Conservation (phyloP, 1,140 invertebrate genomes). For the Aphis gossypii region DNA sequence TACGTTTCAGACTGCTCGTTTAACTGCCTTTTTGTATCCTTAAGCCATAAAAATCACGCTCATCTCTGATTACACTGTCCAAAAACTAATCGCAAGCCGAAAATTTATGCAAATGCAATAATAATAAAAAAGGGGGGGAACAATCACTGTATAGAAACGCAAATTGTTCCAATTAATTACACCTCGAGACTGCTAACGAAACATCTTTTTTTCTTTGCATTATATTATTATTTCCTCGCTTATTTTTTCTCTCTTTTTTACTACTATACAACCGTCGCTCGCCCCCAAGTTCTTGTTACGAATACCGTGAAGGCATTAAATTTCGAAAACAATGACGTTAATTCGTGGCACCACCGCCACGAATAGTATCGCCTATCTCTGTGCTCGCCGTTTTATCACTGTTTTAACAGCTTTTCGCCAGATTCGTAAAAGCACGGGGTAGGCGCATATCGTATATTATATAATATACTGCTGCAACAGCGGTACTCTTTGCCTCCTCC, state of each 20-base stretch:
- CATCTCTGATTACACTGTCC: slow-evolving; percentile 41
- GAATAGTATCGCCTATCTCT: slow-evolving; percentile 28
- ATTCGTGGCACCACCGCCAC: not conserved
- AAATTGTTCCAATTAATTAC: slow-evolving; percentile 57
- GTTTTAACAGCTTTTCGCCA: slow-evolving; percentile 54
- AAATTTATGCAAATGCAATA: slow-evolving; percentile 56
- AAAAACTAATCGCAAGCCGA: slow-evolving; percentile 6
- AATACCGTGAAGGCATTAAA: slow-evolving; percentile 42
- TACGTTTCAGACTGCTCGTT: not conserved
- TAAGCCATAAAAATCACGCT: slow-evolving; percentile 42
- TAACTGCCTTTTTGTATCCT: not conserved
- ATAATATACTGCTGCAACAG: not conserved
- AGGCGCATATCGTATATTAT: not conserved
- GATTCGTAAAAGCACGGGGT: not conserved
- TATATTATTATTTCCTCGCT: slow-evolving; percentile 33
- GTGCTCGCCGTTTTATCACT: slow-evolving; percentile 32
- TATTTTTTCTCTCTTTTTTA: not conserved
- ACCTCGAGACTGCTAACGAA: slow-evolving; percentile 45
- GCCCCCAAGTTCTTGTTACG: not conserved
- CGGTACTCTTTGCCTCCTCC: not conserved
- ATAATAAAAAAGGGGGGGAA: slow-evolving; percentile 15
- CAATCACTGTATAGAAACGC: not conserved
- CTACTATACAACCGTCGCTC: not conserved
- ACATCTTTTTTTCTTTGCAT: slow-evolving; percentile 46
- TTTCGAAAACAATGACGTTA: slow-evolving; percentile 57